A percentile compares a stretch with the other conserved stretches of the same genome.
Evolutionary conservation across 2,113 vertebrate genomes (phyloP).

Genomic region (Dasyurus viverrinus): DNA sequence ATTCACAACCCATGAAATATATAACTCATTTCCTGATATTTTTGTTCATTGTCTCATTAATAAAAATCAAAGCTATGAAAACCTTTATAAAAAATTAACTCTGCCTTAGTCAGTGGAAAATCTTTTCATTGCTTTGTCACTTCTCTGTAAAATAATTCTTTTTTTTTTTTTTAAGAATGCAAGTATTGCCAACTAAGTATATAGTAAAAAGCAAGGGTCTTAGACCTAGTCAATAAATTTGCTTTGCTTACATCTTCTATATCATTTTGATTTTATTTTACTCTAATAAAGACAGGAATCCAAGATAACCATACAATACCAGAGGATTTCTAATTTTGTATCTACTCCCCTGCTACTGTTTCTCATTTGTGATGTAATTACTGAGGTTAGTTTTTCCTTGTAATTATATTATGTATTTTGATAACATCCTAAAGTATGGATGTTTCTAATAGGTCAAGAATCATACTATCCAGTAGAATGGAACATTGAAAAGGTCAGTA

Average conservation of each 20-base stretch:
- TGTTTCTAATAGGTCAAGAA: not conserved
- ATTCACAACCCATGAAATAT: conserved; percentile 49
- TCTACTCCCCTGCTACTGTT: conserved; percentile 23
- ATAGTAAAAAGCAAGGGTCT: conserved; percentile 41
- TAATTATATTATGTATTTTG: not conserved
- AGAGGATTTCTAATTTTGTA: conserved; percentile 9
- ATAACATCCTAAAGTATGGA: conserved; percentile 23
- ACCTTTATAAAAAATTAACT: conserved; percentile 51
- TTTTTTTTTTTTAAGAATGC: conserved; percentile 15
- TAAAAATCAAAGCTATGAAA: conserved; percentile 47
- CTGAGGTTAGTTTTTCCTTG: not conserved
- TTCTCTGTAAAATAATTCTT: conserved; percentile 24
- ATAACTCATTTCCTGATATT: conserved; percentile 57
- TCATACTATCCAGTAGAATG: conserved; percentile 3
- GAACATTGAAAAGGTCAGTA: not conserved
- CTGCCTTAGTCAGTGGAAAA: conserved; percentile 52
- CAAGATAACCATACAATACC: conserved; percentile 49
- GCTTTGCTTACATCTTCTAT: conserved; percentile 48
- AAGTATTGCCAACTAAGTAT: conserved; percentile 42
- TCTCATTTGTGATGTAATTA: conserved; percentile 26
- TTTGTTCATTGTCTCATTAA: conserved; percentile 58
- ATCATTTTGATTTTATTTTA: conserved; percentile 49
- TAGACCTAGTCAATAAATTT: conserved; percentile 47
- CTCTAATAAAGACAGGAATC: conserved; percentile 59
- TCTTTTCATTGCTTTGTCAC: conserved; percentile 8